Conservation (phyloP, 2,113 vertebrate species). For the Meleagris gallopavo region DNA sequence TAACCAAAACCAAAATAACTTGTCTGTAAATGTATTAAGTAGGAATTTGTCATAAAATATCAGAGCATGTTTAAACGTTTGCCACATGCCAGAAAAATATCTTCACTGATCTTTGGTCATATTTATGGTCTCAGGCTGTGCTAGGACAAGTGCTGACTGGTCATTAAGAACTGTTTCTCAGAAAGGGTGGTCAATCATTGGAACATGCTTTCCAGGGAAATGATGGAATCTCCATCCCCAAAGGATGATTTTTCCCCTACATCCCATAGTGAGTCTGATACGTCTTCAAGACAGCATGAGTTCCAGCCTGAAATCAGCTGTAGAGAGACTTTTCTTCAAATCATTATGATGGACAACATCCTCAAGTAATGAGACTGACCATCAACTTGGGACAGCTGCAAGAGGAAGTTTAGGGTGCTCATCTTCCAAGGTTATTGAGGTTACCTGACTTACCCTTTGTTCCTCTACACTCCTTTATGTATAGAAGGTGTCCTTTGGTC, state of each 20-base stretch:
- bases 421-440: background rate
- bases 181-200: background rate
- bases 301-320: background rate
- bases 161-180: background rate
- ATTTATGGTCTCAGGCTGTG: background rate
- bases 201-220: background rate
- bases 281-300: rapidly evolving
- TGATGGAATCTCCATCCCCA: background rate
- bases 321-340: background rate
- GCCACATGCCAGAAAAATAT: background rate
- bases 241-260: background rate
- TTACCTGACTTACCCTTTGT: background rate
- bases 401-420: background rate
- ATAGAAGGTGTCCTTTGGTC: background rate
- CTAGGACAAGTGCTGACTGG: background rate
- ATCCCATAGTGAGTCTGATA: background rate
- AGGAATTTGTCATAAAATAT: background rate
- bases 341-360: rapidly evolving
- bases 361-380: background rate
- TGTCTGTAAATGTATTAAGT: background rate
- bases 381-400: background rate
- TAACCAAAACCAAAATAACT: background rate
- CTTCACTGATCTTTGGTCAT: background rate
- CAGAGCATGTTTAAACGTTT: background rate
- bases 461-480: background rate